Conservation (phyloP, 2,888 invertebrate species). For the Ochlodes sylvanus region DNA sequence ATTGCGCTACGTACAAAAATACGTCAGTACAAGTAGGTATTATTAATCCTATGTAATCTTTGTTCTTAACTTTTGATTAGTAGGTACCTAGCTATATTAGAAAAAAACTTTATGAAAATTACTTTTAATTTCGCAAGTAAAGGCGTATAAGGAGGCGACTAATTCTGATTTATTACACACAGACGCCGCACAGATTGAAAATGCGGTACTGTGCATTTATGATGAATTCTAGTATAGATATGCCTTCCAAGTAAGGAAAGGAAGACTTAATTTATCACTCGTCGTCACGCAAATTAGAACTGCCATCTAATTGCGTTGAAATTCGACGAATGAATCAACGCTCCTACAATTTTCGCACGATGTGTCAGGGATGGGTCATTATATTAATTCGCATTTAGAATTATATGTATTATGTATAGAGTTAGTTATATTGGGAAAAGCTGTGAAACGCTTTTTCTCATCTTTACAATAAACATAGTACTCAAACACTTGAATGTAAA, state of each 20-base stretch:
- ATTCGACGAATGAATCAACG: slow-evolving; percentile 19
- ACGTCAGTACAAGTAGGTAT: too few species aligned
- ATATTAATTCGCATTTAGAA: too few species aligned
- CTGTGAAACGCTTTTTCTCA: too few species aligned
- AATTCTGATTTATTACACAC: slow-evolving; percentile 40
- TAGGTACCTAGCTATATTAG: too few species aligned
- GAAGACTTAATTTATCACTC: slow-evolving; percentile 29
- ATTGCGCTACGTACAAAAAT: not conserved
- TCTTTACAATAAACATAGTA: too few species aligned
- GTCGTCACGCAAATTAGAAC: slow-evolving; percentile 32
- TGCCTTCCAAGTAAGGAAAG: slow-evolving; percentile 20
- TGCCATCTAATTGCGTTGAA: slow-evolving; percentile 34
- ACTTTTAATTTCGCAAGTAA: too few species aligned
- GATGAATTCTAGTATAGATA: slow-evolving; percentile 31
- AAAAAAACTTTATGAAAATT: too few species aligned
- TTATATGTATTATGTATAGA: too few species aligned
- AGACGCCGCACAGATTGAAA: slow-evolving; percentile 27
- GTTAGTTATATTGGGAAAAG: too few species aligned
- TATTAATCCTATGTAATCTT: too few species aligned
- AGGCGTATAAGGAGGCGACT: slow-evolving; percentile 28
- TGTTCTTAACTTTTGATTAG: too few species aligned
- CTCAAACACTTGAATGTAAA: too few species aligned
- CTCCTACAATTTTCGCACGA: slow-evolving; percentile 14
- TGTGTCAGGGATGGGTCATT: not conserved
- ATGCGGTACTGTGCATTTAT: slow-evolving; percentile 36